Conservation (phyloP, 2,888 invertebrate species). For the Drosophila atripex region DNA sequence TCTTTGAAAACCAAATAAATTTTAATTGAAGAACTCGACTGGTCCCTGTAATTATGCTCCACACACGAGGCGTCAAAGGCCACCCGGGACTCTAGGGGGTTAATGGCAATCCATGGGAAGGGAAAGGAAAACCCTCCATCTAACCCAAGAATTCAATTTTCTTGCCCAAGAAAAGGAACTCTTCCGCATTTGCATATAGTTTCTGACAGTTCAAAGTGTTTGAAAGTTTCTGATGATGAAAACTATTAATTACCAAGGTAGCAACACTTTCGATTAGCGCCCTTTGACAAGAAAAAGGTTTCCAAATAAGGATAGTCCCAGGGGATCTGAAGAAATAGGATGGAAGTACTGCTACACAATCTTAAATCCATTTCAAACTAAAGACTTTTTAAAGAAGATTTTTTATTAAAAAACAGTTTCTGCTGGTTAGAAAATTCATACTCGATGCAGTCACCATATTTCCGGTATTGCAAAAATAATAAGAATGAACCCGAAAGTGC, state of each 20-base stretch:
- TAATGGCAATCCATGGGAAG: slow-evolving; percentile 1
- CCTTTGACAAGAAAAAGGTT: neutral
- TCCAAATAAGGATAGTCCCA: slow-evolving; percentile 4
- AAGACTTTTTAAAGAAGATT: no score
- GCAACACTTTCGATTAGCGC: slow-evolving; percentile 43
- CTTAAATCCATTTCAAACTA: no score
- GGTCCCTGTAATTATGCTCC: slow-evolving; percentile 64
- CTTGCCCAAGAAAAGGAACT: slow-evolving; percentile 60
- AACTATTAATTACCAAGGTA: slow-evolving; percentile 69
- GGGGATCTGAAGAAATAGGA: slow-evolving; percentile 19
- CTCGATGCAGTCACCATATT: neutral
- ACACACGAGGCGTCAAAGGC: slow-evolving; percentile 64
- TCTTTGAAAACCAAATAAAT: slow-evolving; percentile 34
- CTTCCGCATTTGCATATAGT: slow-evolving; percentile 70
- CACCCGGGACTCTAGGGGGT: slow-evolving; percentile 30
- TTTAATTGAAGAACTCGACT: slow-evolving; percentile 66
- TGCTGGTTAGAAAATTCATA: neutral
- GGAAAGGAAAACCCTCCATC: slow-evolving; percentile 21
- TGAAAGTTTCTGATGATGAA: slow-evolving; percentile 49
- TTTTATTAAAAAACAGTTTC: no score
- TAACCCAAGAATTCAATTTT: slow-evolving; percentile 62
- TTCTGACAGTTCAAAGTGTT: slow-evolving; percentile 67
- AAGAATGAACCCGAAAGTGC: slow-evolving; percentile 3
- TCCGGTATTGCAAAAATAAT: slow-evolving; percentile 4
- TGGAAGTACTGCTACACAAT: neutral